These are phyloP conservation scores for Dinomys branickii DNA, from an alignment of 2,113 vertebrate genomes.

Conservation along the genomic window DNA sequence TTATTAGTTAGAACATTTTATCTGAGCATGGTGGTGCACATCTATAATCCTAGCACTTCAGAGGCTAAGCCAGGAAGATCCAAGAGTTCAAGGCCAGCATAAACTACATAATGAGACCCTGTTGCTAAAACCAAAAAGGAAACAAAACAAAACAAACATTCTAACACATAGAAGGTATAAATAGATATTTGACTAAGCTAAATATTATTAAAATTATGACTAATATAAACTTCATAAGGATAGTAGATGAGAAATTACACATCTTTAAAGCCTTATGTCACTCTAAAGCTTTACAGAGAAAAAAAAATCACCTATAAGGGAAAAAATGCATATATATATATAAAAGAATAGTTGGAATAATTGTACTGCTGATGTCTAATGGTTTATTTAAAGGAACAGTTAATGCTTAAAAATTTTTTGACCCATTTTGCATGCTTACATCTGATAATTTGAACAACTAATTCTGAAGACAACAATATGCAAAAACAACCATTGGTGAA, in stretches of 20 bases:
- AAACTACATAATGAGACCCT: neutral
- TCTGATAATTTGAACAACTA: too few relatives aligned
- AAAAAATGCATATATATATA: too few relatives aligned
- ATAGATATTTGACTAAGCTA: neutral
- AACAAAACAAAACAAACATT: neutral
- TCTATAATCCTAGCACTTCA: neutral
- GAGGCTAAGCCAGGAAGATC: neutral
- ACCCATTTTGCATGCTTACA: too few relatives aligned
- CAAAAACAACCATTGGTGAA: too few relatives aligned
- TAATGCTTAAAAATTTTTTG: too few relatives aligned
- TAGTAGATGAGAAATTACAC: neutral
- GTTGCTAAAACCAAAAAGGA: neutral
- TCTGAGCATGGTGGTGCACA: neutral
- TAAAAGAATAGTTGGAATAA: too few relatives aligned
- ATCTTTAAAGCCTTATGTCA: neutral
- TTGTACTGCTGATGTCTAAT: too few relatives aligned
- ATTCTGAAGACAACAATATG: too few relatives aligned
- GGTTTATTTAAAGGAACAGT: too few relatives aligned
- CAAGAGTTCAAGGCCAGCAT: neutral
- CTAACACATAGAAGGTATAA: neutral
- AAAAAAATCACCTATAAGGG: conserved; percentile 11
- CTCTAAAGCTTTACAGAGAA: neutral
- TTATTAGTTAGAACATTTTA: neutral
- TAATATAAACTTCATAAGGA: neutral
- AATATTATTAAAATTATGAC: conserved; percentile 27